A percentile compares a stretch with the other conserved stretches of the same genome.
These are phyloP conservation scores for Piezodorus guildinii DNA, from an alignment of 1,140 invertebrate species.

Conservation along the genomic window DNA sequence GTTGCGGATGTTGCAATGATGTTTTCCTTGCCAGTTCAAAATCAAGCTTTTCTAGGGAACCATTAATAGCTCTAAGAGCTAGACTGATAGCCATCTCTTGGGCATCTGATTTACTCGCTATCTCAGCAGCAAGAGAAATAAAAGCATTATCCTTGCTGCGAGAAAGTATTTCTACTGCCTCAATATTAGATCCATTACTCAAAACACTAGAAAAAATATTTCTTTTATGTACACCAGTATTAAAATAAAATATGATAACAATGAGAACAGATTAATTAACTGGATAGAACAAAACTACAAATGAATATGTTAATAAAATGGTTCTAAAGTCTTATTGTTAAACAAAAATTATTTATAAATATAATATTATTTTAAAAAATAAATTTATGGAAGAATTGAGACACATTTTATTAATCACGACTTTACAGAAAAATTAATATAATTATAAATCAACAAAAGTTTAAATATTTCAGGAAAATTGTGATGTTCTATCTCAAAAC, in stretches of 20 bases:
- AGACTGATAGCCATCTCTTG: slow-evolving; percentile 23
- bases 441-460: too few species aligned
- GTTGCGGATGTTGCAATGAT: slow-evolving; percentile 11
- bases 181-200: slow-evolving; percentile 20
- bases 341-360: too few species aligned
- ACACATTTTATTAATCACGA: too few species aligned
- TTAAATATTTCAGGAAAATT: too few species aligned
- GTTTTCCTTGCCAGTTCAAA: slow-evolving; percentile 17
- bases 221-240: slow-evolving; percentile 4
- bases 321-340: too few species aligned
- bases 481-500: too few species aligned
- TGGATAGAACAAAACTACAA: too few species aligned
- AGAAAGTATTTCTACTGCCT: slow-evolving; percentile 24
- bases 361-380: too few species aligned
- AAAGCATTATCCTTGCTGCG: slow-evolving; percentile 25
- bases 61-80: slow-evolving; percentile 19
- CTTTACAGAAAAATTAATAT: too few species aligned
- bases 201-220: slow-evolving; percentile 24
- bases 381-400: too few species aligned
- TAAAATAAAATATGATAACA: neutral
- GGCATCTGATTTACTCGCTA: slow-evolving; percentile 20
- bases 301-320: too few species aligned
- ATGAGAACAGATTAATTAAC: too few species aligned
- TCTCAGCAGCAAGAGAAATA: slow-evolving; percentile 25
- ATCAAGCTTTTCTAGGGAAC: slow-evolving; percentile 19